A percentile compares a stretch with the other conserved stretches of the same genome.
Evolutionary conservation across 2,888 invertebrate genomes (phyloP).

Genomic region (Hypercompe scribonia): DNA sequence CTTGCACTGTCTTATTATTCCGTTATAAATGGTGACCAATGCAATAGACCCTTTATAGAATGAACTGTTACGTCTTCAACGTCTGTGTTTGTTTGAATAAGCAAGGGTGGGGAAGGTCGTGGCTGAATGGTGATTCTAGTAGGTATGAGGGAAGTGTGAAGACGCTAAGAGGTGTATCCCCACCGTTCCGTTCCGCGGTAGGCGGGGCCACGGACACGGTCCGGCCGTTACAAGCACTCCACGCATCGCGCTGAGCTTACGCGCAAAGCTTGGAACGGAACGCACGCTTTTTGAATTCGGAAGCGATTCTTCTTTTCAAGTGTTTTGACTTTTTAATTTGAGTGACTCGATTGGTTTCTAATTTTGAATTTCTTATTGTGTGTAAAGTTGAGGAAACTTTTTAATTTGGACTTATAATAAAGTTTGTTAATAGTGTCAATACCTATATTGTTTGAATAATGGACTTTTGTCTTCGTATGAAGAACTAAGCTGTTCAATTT

Average conservation of each 20-base stretch:
- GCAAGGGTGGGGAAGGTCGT: constrained; percentile 63
- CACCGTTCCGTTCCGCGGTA: constrained; percentile 74
- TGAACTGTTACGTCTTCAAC: constrained; percentile 28
- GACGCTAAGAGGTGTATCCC: constrained; percentile 84
- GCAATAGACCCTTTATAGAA: constrained; percentile 57
- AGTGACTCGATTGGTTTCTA: constrained; percentile 24
- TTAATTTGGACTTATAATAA: constrained; percentile 29
- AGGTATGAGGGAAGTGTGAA: constrained; percentile 83
- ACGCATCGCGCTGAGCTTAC: constrained; percentile 78
- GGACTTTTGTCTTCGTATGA: constrained; percentile 38
- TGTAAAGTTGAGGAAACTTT: constrained; percentile 27
- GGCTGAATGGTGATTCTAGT: constrained; percentile 71
- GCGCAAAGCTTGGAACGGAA: constrained; percentile 68
- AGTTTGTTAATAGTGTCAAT: constrained; percentile 30
- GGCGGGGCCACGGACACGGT: constrained; percentile 73
- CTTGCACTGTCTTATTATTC: constrained; percentile 46
- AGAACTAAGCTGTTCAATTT: constrained; percentile 35
- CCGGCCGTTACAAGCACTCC: constrained; percentile 76
- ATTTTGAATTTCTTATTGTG: constrained; percentile 27
- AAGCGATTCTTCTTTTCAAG: constrained; percentile 54
- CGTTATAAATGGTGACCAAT: constrained; percentile 58
- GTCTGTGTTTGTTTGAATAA: constrained; percentile 23
- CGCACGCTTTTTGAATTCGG: constrained; percentile 65
- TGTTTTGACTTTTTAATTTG: constrained; percentile 44
- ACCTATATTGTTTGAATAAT: constrained; percentile 43